These are phyloP conservation scores for Thermophis baileyi DNA, from an alignment of 2,113 vertebrate species.

Conservation along the genomic window DNA sequence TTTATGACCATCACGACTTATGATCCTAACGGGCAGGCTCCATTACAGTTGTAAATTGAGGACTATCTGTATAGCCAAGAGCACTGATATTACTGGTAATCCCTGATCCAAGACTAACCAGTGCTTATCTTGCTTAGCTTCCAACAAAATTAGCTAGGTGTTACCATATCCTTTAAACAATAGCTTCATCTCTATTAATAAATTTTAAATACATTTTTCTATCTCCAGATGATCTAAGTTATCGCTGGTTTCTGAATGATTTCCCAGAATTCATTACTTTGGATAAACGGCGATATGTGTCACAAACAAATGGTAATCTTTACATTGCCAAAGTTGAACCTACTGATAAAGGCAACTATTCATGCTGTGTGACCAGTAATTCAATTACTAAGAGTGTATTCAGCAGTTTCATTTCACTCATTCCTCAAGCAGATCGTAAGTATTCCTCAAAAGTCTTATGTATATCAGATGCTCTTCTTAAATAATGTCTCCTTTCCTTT, in stretches of 20 bases:
- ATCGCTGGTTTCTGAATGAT: conserved; percentile 96
- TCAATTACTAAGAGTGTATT: conserved; percentile 97
- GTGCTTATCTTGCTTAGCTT: neutral
- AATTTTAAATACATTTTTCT: conserved; percentile 53
- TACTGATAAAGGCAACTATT: conserved; percentile 92
- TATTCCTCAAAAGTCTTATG: conserved; percentile 34
- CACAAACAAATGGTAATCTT: conserved; percentile 92
- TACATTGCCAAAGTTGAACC: conserved; percentile 94
- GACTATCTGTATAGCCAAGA: neutral
- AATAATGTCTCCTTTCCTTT: neutral
- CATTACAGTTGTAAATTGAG: neutral
- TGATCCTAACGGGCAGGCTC: neutral
- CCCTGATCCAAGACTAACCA: neutral
- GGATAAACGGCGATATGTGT: conserved; percentile 91
- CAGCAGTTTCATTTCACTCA: conserved; percentile 94
- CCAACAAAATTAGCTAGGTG: neutral
- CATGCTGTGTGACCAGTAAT: conserved; percentile 90
- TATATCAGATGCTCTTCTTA: neutral
- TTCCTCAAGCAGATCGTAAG: conserved; percentile 87
- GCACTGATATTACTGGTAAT: neutral
- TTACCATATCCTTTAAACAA: neutral
- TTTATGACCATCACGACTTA: neutral
- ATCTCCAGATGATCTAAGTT: conserved; percentile 85
- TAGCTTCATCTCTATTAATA: neutral
- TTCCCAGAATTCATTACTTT: conserved; percentile 92